These are phyloP conservation scores for Zaprionus kolodkinae DNA, from an alignment of 1,140 invertebrate species.

Conservation along the genomic window DNA sequence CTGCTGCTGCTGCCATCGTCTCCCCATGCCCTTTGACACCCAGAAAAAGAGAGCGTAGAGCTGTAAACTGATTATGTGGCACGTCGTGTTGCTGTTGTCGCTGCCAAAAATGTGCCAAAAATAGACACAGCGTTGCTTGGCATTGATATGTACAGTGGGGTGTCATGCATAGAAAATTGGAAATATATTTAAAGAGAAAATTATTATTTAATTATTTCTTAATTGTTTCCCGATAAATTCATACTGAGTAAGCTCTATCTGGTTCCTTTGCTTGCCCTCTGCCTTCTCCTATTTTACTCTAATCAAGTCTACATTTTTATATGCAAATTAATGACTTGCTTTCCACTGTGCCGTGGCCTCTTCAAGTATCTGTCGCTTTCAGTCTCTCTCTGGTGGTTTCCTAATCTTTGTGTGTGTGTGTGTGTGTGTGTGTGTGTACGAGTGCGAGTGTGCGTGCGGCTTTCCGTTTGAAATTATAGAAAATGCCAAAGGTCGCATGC, in stretches of 20 bases:
- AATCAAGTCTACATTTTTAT: not conserved
- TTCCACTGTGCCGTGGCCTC: slow-evolving; percentile 11
- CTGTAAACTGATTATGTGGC: slow-evolving; percentile 37
- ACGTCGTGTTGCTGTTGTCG: slow-evolving; percentile 31
- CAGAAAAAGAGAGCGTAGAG: not conserved
- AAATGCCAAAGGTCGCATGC: slow-evolving; percentile 55
- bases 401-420: not conserved
- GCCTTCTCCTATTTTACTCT: not conserved
- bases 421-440: slow-evolving; percentile 16
- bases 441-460: slow-evolving; percentile 15
- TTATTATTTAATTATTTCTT: no score
- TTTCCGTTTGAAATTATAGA: slow-evolving; percentile 41
- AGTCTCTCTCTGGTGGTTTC: slow-evolving; percentile 13
- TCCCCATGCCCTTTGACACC: slow-evolving; percentile 6
- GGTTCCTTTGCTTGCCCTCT: not conserved
- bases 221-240: no score
- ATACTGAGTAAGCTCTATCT: no score
- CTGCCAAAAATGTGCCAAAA: slow-evolving; percentile 40
- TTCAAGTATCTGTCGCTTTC: slow-evolving; percentile 14
- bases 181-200: no score
- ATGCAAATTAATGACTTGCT: not conserved
- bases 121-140: slow-evolving; percentile 41
- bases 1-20: not conserved
- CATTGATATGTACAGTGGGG: not conserved
- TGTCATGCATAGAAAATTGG: not conserved